These are phyloP conservation scores for Liasis olivaceus DNA, from an alignment of 2,797 vertebrate genomes.

Conservation along the genomic window DNA sequence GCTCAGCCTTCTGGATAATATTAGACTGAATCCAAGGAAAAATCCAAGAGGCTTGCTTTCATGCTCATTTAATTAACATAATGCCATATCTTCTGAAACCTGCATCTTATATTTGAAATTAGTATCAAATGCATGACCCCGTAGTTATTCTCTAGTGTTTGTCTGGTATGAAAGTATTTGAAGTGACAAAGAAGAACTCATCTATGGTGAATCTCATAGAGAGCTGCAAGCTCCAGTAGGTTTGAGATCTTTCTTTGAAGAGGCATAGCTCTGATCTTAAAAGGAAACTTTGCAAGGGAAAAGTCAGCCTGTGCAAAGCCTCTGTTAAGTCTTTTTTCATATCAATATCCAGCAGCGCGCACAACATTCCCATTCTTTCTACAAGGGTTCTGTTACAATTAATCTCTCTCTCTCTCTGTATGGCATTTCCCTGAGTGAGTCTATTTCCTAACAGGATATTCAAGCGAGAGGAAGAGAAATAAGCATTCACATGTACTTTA, in stretches of 20 bases:
- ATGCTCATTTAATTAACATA: not conserved
- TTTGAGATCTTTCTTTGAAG: constrained; percentile 53
- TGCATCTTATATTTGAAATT: not conserved
- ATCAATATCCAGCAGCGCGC: constrained; percentile 51
- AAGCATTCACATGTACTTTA: constrained; percentile 22
- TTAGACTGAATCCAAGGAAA: not conserved
- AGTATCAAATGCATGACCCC: constrained; percentile 15
- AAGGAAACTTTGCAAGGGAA: constrained; percentile 35
- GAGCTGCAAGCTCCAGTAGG: constrained; percentile 4
- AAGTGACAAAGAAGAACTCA: constrained; percentile 3
- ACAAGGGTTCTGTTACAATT: constrained; percentile 48
- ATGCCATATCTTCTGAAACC: not conserved
- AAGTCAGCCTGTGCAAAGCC: not conserved
- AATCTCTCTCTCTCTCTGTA: constrained; percentile 55
- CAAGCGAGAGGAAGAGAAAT: constrained; percentile 53
- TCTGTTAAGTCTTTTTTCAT: constrained; percentile 48
- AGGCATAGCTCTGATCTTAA: constrained; percentile 46
- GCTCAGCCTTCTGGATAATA: not conserved
- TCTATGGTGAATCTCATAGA: not conserved
- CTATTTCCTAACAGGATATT: constrained; percentile 52
- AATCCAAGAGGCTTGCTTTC: not conserved
- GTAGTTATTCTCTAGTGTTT: constrained; percentile 34
- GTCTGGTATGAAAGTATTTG: constrained; percentile 33
- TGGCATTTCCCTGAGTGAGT: constrained; percentile 48
- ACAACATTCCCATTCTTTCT: constrained; percentile 45